Percentiles rank a stretch among this genome's conserved stretches.
phyloP scores from a whole-genome alignment of 2,888 invertebrate genomes.

The Drosophila basisetae region DNA sequence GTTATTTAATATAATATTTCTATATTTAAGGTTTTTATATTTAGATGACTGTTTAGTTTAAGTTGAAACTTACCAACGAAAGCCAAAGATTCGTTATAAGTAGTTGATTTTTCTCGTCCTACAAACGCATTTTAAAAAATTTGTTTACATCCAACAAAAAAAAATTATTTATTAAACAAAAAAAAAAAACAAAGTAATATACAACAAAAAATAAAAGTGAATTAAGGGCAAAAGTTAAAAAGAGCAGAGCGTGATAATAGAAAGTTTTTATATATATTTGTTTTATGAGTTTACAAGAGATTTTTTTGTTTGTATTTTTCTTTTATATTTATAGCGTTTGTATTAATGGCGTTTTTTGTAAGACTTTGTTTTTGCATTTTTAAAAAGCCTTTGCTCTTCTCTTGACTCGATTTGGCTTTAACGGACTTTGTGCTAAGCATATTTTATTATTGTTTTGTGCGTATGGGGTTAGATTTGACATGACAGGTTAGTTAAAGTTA shows the following conservation, averaged over 20 bases:
- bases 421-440: conserved; percentile 25
- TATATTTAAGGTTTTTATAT: conserved; percentile 58
- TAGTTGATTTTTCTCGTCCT: conserved; percentile 98
- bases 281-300: conserved; percentile 70
- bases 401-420: conserved; percentile 54
- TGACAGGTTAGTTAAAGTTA: background rate
- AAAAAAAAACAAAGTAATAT: conserved; percentile 41
- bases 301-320: conserved; percentile 44
- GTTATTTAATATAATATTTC: conserved; percentile 63
- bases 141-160: conserved; percentile 57
- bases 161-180: conserved; percentile 17
- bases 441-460: background rate
- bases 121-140: conserved; percentile 85
- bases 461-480: background rate
- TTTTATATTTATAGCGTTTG: conserved; percentile 42
- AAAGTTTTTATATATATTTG: conserved; percentile 74
- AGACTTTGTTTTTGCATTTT: conserved; percentile 20
- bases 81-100: conserved; percentile 98
- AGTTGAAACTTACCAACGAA: conserved; percentile 93
- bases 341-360: conserved; percentile 46
- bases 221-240: conserved; percentile 88
- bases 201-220: conserved; percentile 48
- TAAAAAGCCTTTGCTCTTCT: conserved; percentile 32
- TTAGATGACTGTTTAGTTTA: conserved; percentile 80
- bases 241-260: conserved; percentile 83